Evolutionary conservation across 1,140 invertebrate genomes (phyloP), one percentile per base, ranked within the genome.

Genomic region (Drosophila rufa): DNA sequence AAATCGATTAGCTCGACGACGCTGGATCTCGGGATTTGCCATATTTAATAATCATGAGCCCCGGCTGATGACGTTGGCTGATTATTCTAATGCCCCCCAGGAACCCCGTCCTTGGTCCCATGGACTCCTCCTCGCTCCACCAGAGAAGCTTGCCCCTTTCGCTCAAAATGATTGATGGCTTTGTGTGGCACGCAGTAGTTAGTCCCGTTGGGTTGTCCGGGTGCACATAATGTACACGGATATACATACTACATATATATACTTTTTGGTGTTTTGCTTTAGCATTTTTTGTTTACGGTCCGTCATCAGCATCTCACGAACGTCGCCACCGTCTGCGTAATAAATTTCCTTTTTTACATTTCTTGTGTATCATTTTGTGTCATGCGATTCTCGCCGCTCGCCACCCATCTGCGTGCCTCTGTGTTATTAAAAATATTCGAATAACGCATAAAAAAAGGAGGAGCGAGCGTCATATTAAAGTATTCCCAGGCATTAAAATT

Each of bases 291-390:
- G 78, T 84, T 90, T 85, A 90, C 81, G 85, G 85, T 85, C 86
- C 85, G 84, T 90, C 85, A 90, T 90, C 85, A 85, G 75, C 80
- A 80, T 79, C 78, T 80, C 77, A 79, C 60, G 58, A 74, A 67
- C 76, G 46, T 68, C 66, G 66, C 76, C 76, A 75, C 69, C 51
- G 80, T 81, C 84, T 81, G 86, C 85, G 85, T 90, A 90, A 90
- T 90, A 90, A 90, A 90, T 90, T 85, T 90, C 85, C 85, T 80
- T 79, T 75, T 89, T 67, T 75, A 67, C 74, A 51, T 90, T 90
- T 89, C 85, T 90, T 90, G 85, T 90, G 82, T 90, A 90, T 90
- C 79, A 90, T 90, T 90, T 90, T 90, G 65, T 90, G 85, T 90
- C 85, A 90, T 90, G 85, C 85, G 81, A 90, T 85, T 90, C 87